A percentile compares a stretch with the other conserved stretches of the same genome.
phyloP scores from a whole-genome alignment of 2,797 vertebrate genomes.

The Sarcophilus harrisii region DNA sequence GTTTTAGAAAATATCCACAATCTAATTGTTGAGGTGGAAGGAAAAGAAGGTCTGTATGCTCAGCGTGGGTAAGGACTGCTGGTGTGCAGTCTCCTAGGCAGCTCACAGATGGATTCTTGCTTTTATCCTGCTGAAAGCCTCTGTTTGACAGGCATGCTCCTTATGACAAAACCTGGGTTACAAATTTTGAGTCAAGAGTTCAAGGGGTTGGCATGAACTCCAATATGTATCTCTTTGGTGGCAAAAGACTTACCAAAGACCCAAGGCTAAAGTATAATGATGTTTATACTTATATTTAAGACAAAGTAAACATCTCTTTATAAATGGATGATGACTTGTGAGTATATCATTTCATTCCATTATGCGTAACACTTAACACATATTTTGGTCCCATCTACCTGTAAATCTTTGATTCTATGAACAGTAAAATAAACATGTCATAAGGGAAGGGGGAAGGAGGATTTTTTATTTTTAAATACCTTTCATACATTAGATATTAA shows the following conservation, averaged over 20 bases:
- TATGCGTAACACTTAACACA: background rate
- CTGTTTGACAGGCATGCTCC: background rate
- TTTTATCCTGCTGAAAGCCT: conserved; percentile 23
- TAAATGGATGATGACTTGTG: background rate
- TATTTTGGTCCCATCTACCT: background rate
- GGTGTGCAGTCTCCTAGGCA: background rate
- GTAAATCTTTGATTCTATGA: background rate
- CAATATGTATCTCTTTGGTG: background rate
- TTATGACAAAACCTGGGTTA: conserved; percentile 14
- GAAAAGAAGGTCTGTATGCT: background rate
- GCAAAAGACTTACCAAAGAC: background rate
- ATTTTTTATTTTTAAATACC: background rate
- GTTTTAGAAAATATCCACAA: conserved; percentile 3
- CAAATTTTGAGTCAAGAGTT: conserved; percentile 30
- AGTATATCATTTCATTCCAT: background rate
- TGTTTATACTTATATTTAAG: background rate
- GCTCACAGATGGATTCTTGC: background rate
- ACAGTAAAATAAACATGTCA: background rate
- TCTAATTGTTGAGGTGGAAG: background rate
- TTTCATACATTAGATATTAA: background rate
- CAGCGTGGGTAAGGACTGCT: background rate
- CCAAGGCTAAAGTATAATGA: background rate
- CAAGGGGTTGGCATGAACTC: background rate
- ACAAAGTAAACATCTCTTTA: background rate
- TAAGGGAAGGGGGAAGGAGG: background rate